Evolutionary conservation across 2,797 vertebrate species (phyloP).

Genomic region (Leptodactylus fallax): DNA sequence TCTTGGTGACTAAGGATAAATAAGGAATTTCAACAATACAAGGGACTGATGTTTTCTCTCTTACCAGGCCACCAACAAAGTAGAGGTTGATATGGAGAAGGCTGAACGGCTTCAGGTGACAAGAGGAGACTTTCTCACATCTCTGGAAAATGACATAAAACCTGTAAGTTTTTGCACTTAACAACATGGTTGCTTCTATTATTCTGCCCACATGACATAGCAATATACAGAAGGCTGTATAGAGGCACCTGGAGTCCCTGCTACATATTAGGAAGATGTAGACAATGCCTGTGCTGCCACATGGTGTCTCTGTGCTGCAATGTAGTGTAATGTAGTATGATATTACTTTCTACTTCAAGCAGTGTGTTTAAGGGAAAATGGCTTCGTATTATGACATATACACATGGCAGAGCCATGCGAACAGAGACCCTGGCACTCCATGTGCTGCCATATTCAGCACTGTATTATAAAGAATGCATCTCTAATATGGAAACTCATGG

Average conservation of each 20-base stretch:
- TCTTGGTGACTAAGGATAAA: background rate
- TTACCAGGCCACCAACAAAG: conserved; percentile 86
- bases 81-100: conserved; percentile 93
- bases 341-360: too few relatives aligned
- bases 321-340: too few relatives aligned
- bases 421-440: too few relatives aligned
- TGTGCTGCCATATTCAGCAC: too few relatives aligned
- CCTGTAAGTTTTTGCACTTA: conserved; percentile 81
- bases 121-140: conserved; percentile 87
- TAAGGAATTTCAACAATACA: background rate
- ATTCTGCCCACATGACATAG: background rate
- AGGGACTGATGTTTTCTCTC: conserved; percentile 24
- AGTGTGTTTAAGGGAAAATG: too few relatives aligned
- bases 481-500: too few relatives aligned
- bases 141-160: conserved; percentile 95
- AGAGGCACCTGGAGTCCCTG: background rate
- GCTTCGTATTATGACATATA: too few relatives aligned
- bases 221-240: background rate
- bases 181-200: background rate
- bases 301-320: too few relatives aligned
- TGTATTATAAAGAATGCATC: too few relatives aligned
- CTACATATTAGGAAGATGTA: background rate
- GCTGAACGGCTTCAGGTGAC: conserved; percentile 87
- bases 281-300: background rate
- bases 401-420: too few relatives aligned